Evolutionary conservation across 53 echinoderm and acorn worm species (phyloP).

Genomic region (Temnopleurus reevesii): DNA sequence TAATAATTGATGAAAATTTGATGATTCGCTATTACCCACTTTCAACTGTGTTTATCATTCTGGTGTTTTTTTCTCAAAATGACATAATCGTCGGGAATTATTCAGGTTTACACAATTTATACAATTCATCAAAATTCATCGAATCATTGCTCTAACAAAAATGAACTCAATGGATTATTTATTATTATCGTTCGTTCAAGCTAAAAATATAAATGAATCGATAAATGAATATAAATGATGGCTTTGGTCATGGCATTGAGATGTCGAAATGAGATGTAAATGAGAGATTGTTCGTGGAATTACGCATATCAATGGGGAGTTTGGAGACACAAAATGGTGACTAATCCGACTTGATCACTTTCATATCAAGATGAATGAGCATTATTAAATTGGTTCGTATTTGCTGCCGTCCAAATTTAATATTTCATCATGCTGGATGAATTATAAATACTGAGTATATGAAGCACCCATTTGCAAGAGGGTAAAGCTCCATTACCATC

Average conservation of each 20-base stretch:
- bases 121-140: too few relatives aligned
- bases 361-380: not conserved
- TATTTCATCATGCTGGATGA: not conserved
- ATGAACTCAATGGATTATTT: too few relatives aligned
- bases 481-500: too few relatives aligned
- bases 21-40: too few relatives aligned
- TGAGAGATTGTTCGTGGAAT: not conserved
- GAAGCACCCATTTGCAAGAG: not conserved
- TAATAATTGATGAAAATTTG: too few relatives aligned
- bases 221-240: not conserved
- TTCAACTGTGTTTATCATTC: too few relatives aligned
- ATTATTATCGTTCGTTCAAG: too few relatives aligned
- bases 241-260: not conserved
- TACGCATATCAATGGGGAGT: not conserved
- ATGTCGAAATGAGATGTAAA: not conserved
- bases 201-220: too few relatives aligned
- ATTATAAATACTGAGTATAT: not conserved
- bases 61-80: too few relatives aligned
- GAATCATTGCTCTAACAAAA: too few relatives aligned
- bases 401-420: not conserved
- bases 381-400: not conserved
- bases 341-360: slow-evolving; percentile 8
- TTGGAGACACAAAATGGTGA: slow-evolving; percentile 31
- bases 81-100: too few relatives aligned
- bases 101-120: too few relatives aligned